Percentiles rank a stretch among this genome's conserved stretches.
These are phyloP conservation scores for Ectropis grisescens DNA, from an alignment of 1,140 invertebrate genomes.

Conservation along the genomic window DNA sequence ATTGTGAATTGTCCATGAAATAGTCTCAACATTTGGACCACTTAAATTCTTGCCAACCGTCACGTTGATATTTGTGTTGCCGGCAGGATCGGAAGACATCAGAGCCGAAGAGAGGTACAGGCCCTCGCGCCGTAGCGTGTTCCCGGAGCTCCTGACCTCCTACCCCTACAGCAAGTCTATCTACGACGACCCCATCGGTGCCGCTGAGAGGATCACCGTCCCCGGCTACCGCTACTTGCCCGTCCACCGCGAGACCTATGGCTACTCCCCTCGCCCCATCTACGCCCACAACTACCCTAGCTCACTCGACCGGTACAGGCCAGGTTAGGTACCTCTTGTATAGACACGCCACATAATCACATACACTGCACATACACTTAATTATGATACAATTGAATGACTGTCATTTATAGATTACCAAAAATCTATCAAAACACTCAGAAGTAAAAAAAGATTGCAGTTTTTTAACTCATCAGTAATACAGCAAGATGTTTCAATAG, in stretches of 20 bases:
- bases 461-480: too few relatives aligned
- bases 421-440: too few relatives aligned
- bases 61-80: too few relatives aligned
- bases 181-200: slow-evolving; percentile 84
- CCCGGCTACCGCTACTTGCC: slow-evolving; percentile 91
- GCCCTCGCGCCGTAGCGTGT: slow-evolving; percentile 78
- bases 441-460: too few relatives aligned
- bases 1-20: background rate
- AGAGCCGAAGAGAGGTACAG: slow-evolving; percentile 83
- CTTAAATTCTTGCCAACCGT: too few relatives aligned
- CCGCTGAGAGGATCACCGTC: slow-evolving; percentile 84
- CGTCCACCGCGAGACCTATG: slow-evolving; percentile 89
- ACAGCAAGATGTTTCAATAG: too few relatives aligned
- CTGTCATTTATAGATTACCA: too few relatives aligned
- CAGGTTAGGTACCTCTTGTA: slow-evolving; percentile 82
- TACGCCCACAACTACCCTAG: slow-evolving; percentile 86
- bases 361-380: slow-evolving; percentile 4
- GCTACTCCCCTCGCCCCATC: slow-evolving; percentile 87
- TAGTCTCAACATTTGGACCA: too few relatives aligned
- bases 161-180: slow-evolving; percentile 83
- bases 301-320: slow-evolving; percentile 82
- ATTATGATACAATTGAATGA: too few relatives aligned
- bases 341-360: background rate
- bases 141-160: slow-evolving; percentile 73
- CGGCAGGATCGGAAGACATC: slow-evolving; percentile 89